Evolutionary conservation across 2,888 invertebrate genomes (phyloP).

Genomic region (Stomorhina lunata): DNA sequence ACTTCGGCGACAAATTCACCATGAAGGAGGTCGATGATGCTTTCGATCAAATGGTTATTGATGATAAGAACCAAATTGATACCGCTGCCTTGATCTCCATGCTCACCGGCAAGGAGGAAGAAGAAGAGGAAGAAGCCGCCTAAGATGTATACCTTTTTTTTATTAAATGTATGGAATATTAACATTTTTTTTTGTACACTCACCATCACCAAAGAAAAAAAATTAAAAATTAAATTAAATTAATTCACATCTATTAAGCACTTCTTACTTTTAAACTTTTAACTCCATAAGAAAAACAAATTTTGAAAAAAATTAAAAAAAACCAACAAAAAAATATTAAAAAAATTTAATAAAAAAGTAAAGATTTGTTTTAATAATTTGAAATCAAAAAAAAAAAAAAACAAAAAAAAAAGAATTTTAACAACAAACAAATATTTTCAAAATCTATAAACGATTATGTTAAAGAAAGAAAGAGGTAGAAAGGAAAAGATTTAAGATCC

Average conservation of each 20-base stretch:
- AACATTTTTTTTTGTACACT: constrained; percentile 53
- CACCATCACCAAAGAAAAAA: constrained; percentile 29
- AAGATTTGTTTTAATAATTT: constrained; percentile 65
- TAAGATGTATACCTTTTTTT: too few relatives aligned
- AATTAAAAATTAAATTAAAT: too few relatives aligned
- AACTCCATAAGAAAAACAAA: constrained; percentile 62
- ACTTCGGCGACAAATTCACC: constrained; percentile 96
- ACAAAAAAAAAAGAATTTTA: too few relatives aligned
- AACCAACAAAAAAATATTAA: constrained; percentile 62
- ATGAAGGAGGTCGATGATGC: constrained; percentile 94
- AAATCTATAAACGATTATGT: neutral
- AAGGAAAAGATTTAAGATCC: neutral
- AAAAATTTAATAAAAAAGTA: constrained; percentile 59
- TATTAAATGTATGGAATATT: constrained; percentile 51
- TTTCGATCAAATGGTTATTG: constrained; percentile 95
- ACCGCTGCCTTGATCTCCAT: constrained; percentile 92
- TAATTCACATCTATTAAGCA: constrained; percentile 61
- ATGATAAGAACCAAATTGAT: constrained; percentile 94
- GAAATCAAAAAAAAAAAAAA: constrained; percentile 39
- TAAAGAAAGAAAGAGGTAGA: neutral
- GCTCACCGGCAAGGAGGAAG: constrained; percentile 92
- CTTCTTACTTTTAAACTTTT: constrained; percentile 64
- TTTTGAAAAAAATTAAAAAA: constrained; percentile 59
- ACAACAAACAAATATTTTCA: constrained; percentile 29
- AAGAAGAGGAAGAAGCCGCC: constrained; percentile 85